Conservation (phyloP, 30 jellyfish, hydroid and myxozoan genomes). For the Pelagia noctiluca region DNA sequence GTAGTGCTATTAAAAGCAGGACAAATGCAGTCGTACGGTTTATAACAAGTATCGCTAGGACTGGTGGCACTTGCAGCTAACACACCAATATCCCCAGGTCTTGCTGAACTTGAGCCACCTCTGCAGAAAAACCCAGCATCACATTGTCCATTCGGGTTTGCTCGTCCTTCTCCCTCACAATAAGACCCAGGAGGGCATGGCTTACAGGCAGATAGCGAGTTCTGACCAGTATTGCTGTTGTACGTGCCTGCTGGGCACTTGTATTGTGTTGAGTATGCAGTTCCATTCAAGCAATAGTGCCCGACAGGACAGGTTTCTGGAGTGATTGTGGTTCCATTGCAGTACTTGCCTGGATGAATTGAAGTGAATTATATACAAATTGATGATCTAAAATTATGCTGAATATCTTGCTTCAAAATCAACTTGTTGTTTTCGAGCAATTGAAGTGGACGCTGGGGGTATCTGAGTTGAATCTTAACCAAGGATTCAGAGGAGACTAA, state of each 20-base stretch:
- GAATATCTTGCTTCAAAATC: no score
- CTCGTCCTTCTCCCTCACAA: constrained; percentile 82
- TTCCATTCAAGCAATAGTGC: constrained; percentile 85
- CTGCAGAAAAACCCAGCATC: constrained; percentile 86
- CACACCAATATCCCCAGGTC: constrained; percentile 83
- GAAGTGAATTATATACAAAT: neutral
- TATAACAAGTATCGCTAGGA: constrained; percentile 78
- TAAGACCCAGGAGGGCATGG: constrained; percentile 75
- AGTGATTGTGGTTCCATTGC: constrained; percentile 71
- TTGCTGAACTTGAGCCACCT: constrained; percentile 71
- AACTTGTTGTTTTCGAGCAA: no score
- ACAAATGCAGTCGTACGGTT: constrained; percentile 82
- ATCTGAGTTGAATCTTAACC: no score
- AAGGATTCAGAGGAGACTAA: no score
- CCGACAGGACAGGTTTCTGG: constrained; percentile 87
- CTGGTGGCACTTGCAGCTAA: constrained; percentile 53
- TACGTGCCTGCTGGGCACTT: constrained; percentile 91
- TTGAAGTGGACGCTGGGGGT: no score
- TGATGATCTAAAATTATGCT: no score
- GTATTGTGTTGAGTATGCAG: constrained; percentile 68
- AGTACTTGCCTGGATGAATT: constrained; percentile 63
- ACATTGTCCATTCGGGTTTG: constrained; percentile 71
- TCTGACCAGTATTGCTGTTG: constrained; percentile 83
- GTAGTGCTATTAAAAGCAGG: constrained; percentile 70
- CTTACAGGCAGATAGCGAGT: constrained; percentile 48